A percentile compares a stretch with the other conserved stretches of the same genome.
phyloP scores from a whole-genome alignment of 2,888 invertebrate species.

The Penaeus monodon region DNA sequence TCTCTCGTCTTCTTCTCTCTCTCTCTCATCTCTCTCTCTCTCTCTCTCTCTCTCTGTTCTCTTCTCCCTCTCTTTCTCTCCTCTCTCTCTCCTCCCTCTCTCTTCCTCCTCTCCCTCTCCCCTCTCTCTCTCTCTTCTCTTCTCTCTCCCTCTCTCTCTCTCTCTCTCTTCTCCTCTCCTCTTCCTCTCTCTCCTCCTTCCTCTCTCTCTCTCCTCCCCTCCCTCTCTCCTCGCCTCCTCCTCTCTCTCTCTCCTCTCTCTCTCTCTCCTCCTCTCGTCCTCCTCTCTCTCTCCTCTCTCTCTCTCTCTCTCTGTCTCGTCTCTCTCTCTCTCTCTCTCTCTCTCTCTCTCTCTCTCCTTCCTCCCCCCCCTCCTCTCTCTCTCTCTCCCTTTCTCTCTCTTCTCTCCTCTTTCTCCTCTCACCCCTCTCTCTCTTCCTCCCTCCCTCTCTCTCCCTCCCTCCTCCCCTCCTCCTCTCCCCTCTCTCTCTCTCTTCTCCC shows the following conservation, averaged over 20 bases:
- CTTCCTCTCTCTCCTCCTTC: background rate
- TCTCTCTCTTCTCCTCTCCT: too few relatives aligned
- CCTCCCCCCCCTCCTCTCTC: too few relatives aligned
- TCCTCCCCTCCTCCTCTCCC: too few relatives aligned
- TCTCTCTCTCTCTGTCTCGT: too few relatives aligned
- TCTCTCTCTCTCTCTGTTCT: conserved; percentile 8
- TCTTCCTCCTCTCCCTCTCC: background rate
- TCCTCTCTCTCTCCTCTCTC: background rate
- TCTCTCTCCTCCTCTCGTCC: background rate
- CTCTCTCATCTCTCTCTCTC: background rate
- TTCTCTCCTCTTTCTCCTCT: background rate
- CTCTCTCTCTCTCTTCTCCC: background rate
- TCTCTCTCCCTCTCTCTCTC: background rate
- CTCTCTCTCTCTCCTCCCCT: background rate
- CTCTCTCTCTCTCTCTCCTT: background rate
- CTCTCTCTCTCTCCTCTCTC: background rate
- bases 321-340: background rate
- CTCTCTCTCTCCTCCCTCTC: too few relatives aligned
- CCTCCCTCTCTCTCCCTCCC: background rate
- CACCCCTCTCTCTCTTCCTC: too few relatives aligned
- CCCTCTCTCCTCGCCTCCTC: background rate
- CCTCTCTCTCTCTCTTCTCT: background rate
- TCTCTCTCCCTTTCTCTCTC: background rate
- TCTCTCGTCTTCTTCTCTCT: too few relatives aligned
- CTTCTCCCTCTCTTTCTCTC: background rate